These are phyloP conservation scores for Agrotis puta DNA, from an alignment of 2,888 invertebrate species.

Conservation along the genomic window DNA sequence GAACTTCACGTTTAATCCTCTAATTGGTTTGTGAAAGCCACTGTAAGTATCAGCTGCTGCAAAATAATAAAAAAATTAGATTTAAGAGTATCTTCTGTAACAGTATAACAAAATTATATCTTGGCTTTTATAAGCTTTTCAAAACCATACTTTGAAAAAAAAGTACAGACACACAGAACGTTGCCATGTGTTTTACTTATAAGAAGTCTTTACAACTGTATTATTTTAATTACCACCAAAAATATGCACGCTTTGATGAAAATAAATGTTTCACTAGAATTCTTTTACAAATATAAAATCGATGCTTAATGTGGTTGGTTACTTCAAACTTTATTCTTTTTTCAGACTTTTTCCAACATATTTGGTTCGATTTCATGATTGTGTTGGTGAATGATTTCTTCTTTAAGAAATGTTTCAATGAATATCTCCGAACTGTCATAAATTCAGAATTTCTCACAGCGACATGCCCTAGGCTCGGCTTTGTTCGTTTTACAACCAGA, in stretches of 20 bases:
- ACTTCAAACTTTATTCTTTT: neutral
- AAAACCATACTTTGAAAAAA: neutral
- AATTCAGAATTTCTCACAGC: constrained; percentile 24
- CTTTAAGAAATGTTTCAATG: constrained; percentile 12
- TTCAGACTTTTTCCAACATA: no score
- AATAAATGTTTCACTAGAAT: neutral
- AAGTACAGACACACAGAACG: neutral
- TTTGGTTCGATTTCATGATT: no score
- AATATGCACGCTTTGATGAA: neutral
- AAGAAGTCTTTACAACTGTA: neutral
- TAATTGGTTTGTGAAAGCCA: constrained; percentile 53
- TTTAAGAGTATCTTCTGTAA: neutral
- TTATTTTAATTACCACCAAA: neutral
- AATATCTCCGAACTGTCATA: constrained; percentile 22
- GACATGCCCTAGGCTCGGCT: constrained; percentile 22
- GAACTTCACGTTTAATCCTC: constrained; percentile 45
- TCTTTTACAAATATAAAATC: neutral
- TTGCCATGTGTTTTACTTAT: neutral
- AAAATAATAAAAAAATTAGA: constrained; percentile 3
- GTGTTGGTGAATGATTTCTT: no score
- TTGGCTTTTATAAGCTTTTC: neutral
- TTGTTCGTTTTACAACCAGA: constrained; percentile 55
- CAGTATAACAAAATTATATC: no score
- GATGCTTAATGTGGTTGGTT: neutral
- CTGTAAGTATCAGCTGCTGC: neutral